Evolutionary conservation across 2,113 vertebrate species (phyloP).

Genomic region (Indicator maculatus): DNA sequence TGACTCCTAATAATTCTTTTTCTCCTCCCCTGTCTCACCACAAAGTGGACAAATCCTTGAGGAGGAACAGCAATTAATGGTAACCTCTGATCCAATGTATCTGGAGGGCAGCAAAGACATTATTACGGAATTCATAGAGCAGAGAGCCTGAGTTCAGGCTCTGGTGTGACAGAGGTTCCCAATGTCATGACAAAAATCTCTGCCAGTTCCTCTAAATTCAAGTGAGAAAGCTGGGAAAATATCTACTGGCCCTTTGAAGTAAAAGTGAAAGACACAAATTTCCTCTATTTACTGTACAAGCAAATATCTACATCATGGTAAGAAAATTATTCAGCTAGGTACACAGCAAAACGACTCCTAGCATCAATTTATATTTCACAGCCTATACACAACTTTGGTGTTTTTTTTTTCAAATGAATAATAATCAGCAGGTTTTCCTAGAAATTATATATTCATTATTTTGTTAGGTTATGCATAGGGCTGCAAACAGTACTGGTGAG

Average conservation of each 20-base stretch:
- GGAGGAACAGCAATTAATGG: neutral
- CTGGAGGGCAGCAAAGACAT: neutral
- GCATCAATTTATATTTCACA: neutral
- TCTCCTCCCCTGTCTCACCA: neutral
- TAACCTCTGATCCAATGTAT: neutral
- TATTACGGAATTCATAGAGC: neutral
- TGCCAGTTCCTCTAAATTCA: neutral
- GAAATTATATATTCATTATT: neutral
- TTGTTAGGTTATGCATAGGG: neutral
- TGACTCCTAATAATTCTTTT: neutral
- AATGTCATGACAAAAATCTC: neutral
- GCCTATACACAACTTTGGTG: neutral
- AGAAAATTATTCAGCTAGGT: neutral
- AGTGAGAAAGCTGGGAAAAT: neutral
- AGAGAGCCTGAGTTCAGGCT: neutral
- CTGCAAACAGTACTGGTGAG: neutral
- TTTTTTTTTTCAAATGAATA: neutral
- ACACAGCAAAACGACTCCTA: neutral
- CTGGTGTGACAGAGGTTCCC: neutral
- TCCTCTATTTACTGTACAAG: neutral
- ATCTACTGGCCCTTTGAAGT: neutral
- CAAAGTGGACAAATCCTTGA: neutral
- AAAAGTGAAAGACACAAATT: neutral
- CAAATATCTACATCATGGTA: neutral
- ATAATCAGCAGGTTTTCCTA: neutral